A percentile compares a stretch with the other conserved stretches of the same genome.
Evolutionary conservation across 1,140 invertebrate species (phyloP).

Genomic region (Drosophila biarmipes): DNA sequence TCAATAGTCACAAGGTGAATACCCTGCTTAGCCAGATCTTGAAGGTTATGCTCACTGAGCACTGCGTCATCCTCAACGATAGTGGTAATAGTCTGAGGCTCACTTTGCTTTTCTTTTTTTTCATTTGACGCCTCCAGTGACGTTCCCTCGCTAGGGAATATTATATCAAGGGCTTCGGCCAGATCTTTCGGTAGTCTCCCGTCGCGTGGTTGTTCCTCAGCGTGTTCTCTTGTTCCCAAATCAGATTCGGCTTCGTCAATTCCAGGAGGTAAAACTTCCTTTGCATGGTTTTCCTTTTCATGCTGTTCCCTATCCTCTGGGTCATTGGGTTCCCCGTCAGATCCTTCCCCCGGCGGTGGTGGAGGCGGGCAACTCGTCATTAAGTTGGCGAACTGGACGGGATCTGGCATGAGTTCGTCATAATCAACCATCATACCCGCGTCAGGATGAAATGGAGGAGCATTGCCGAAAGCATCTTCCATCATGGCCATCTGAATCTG

Average conservation of each 20-base stretch:
- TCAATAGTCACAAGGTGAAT: constrained; percentile 77
- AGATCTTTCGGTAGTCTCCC: constrained; percentile 87
- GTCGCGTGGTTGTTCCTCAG: constrained; percentile 38
- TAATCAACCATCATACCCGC: constrained; percentile 83
- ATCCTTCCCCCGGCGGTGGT: constrained; percentile 59
- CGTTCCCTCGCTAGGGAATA: constrained; percentile 86
- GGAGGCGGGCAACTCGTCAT: constrained; percentile 80
- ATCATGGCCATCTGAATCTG: constrained; percentile 84
- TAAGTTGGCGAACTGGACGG: constrained; percentile 79
- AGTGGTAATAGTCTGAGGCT: constrained; percentile 62
- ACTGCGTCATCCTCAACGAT: constrained; percentile 69
- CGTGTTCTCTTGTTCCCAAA: constrained; percentile 52
- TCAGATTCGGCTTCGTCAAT: constrained; percentile 79
- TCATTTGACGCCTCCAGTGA: constrained; percentile 35
- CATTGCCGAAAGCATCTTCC: constrained; percentile 80
- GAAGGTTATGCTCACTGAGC: constrained; percentile 62
- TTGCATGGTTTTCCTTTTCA: constrained; percentile 31
- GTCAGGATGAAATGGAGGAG: constrained; percentile 79
- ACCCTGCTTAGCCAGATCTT: constrained; percentile 75
- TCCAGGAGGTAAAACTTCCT: constrained; percentile 76
- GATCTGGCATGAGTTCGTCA: constrained; percentile 84
- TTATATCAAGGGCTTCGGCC: constrained; percentile 89
- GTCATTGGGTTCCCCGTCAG: constrained; percentile 24
- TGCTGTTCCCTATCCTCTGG: constrained; percentile 11
- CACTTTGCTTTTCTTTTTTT: constrained; percentile 18